Conservation (phyloP, 2,113 vertebrate species). For the Xiphophorus maculatus region DNA sequence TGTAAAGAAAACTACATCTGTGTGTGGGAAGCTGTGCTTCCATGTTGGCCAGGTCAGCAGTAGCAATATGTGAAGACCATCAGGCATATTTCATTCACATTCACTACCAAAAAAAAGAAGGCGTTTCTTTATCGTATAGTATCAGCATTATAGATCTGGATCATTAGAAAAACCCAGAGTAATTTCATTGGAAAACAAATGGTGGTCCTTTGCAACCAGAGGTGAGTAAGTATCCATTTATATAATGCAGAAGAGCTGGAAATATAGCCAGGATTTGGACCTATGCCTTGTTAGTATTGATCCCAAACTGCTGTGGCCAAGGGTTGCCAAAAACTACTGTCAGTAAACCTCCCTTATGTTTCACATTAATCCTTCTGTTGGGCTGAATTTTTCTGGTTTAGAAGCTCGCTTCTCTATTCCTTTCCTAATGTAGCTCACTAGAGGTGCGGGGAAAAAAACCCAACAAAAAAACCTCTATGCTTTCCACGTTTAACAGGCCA, state of each 20-base stretch:
- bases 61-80: neutral
- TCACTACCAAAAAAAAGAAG: neutral
- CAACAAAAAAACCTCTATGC: slow-evolving; percentile 66
- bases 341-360: neutral
- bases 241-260: neutral
- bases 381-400: neutral
- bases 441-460: neutral
- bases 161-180: neutral
- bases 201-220: neutral
- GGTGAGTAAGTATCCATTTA: slow-evolving; percentile 8
- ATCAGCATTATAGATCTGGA: neutral
- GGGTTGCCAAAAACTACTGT: neutral
- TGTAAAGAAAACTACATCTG: neutral
- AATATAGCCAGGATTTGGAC: neutral
- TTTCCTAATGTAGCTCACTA: neutral
- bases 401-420: neutral
- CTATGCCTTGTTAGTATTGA: neutral
- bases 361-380: neutral
- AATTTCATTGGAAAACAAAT: neutral
- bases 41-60: neutral
- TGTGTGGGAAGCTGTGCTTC: neutral
- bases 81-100: neutral
- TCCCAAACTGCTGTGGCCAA: neutral
- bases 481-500: slow-evolving; percentile 63
- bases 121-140: neutral